Conservation (phyloP, 1,140 invertebrate species). For the Drosophila nigromelanica region DNA sequence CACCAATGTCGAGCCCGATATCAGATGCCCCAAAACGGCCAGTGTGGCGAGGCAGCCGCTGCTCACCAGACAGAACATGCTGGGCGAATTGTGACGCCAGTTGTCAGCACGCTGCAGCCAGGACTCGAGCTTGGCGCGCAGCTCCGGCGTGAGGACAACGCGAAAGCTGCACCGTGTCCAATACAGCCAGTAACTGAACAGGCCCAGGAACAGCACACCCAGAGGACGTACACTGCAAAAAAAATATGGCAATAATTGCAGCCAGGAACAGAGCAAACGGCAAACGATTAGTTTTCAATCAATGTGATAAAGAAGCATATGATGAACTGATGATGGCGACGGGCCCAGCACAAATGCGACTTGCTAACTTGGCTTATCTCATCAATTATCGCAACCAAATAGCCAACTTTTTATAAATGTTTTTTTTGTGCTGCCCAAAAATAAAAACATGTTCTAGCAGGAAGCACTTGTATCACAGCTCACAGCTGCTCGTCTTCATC, state of each 20-base stretch:
- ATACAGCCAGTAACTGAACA: conserved; percentile 75
- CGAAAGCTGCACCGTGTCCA: conserved; percentile 74
- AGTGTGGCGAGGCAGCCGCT: conserved; percentile 58
- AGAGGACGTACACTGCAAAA: conserved; percentile 70
- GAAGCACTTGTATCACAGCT: conserved; percentile 42
- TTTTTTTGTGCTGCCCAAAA: conserved; percentile 34
- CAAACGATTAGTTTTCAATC: not conserved
- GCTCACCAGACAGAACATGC: conserved; percentile 69
- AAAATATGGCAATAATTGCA: not conserved
- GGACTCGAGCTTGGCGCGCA: conserved; percentile 52
- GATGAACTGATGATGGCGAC: conserved; percentile 40
- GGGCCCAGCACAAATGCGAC: conserved; percentile 38
- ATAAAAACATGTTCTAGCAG: conserved; percentile 71
- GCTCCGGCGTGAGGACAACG: conserved; percentile 67
- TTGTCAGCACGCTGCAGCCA: conserved; percentile 44
- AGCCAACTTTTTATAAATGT: not conserved
- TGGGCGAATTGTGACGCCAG: conserved; percentile 58
- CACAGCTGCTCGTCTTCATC: conserved; percentile 18
- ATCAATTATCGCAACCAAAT: conserved; percentile 3
- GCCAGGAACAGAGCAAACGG: not conserved
- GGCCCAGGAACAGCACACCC: conserved; percentile 66
- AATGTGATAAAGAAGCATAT: not conserved
- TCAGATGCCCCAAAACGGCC: conserved; percentile 72
- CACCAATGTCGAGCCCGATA: conserved; percentile 72
- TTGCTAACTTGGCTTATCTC: not conserved